These are phyloP conservation scores for Hydrozoanthus tunicans DNA, from an alignment of 64 coral and sea anemone species.

Conservation along the genomic window DNA sequence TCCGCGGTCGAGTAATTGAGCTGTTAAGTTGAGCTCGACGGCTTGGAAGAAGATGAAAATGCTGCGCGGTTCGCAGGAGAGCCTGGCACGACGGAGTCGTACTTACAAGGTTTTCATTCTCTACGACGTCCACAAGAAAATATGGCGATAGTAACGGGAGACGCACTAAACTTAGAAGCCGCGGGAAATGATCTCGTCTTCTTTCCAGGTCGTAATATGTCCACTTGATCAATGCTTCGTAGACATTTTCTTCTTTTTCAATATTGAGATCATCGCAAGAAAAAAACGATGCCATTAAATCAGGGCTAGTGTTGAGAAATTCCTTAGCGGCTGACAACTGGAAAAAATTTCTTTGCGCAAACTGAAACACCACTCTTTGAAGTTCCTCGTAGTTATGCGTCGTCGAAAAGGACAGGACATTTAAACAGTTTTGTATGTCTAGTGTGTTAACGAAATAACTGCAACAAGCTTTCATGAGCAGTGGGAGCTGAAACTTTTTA, in stretches of 20 bases:
- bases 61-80: constrained; percentile 3
- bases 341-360: constrained; percentile 7
- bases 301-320: constrained; percentile 18
- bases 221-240: constrained; percentile 31
- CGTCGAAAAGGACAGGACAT: constrained; percentile 34
- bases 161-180: constrained; percentile 14
- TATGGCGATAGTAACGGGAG: constrained; percentile 38
- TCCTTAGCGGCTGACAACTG: constrained; percentile 8
- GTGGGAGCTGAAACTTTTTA: constrained; percentile 24
- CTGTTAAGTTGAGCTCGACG: constrained; percentile 2
- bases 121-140: constrained; percentile 51
- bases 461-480: constrained; percentile 31
- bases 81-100: constrained; percentile 1
- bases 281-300: neutral
- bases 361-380: constrained; percentile 15
- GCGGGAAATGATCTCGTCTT: constrained; percentile 11
- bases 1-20: neutral
- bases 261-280: constrained; percentile 43
- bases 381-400: constrained; percentile 37
- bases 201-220: constrained; percentile 22
- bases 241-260: constrained; percentile 24
- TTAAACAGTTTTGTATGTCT: constrained; percentile 27
- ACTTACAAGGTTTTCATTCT: constrained; percentile 19
- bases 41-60: constrained; percentile 17
- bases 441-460: constrained; percentile 43